A percentile compares a stretch with the other conserved stretches of the same genome.
These are phyloP conservation scores for Pterostichus madidus DNA, from an alignment of 2,888 invertebrate genomes.

Conservation along the genomic window DNA sequence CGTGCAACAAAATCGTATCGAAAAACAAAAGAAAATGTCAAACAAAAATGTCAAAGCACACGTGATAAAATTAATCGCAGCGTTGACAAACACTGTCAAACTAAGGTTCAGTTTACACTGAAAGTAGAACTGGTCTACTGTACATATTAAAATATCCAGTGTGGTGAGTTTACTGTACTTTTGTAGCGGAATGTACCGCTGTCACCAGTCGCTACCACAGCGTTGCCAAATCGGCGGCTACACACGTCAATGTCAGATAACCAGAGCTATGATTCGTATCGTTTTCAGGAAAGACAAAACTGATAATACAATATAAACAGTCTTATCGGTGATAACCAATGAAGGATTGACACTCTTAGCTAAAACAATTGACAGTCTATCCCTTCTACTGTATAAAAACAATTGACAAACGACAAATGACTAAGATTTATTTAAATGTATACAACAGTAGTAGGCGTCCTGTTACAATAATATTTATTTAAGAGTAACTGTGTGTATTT, in stretches of 20 bases:
- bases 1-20: not conserved
- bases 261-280: conserved; percentile 23
- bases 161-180: conserved; percentile 70
- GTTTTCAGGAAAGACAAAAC: conserved; percentile 18
- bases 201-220: conserved; percentile 72
- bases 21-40: not conserved
- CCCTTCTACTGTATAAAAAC: not conserved
- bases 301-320: not conserved
- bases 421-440: not conserved
- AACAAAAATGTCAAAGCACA: too few relatives aligned
- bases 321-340: not conserved
- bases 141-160: conserved; percentile 4
- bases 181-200: conserved; percentile 72
- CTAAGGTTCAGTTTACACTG: too few relatives aligned
- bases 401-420: not conserved
- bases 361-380: too few relatives aligned
- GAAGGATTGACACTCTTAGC: too few relatives aligned
- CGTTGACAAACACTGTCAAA: too few relatives aligned
- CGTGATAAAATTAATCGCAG: too few relatives aligned
- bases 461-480: too few relatives aligned
- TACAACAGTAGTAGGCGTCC: too few relatives aligned
- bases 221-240: conserved; percentile 72
- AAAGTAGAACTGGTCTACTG: not conserved
- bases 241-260: conserved; percentile 73
- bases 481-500: too few relatives aligned